Conservation (phyloP, 2,113 vertebrate species). For the Hippolais icterina region DNA sequence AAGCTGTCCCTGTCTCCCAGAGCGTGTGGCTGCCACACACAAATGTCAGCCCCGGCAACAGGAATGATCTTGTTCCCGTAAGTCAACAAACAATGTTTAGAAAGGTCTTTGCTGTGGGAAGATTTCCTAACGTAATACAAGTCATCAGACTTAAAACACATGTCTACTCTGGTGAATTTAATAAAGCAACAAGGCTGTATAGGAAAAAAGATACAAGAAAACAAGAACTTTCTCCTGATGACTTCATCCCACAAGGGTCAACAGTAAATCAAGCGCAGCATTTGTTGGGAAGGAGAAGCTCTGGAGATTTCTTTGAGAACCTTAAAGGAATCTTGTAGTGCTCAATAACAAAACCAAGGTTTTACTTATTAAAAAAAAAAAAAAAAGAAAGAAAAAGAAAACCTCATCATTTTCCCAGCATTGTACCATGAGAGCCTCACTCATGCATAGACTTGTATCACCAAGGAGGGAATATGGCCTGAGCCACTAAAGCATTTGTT, state of each 20-base stretch:
- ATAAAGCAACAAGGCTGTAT: not conserved
- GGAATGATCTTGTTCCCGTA: not conserved
- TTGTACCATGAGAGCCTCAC: not conserved
- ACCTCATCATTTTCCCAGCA: not conserved
- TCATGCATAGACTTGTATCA: not conserved
- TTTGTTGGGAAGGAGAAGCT: not conserved
- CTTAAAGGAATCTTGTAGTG: not conserved
- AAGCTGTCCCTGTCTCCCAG: not conserved
- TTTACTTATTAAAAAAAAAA: not conserved
- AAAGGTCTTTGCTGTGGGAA: constrained; percentile 44
- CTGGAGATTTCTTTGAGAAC: not conserved
- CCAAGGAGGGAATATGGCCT: not conserved
- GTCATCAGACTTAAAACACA: constrained; percentile 30
- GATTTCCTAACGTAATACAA: constrained; percentile 19
- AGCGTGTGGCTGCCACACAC: not conserved
- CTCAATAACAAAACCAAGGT: not conserved
- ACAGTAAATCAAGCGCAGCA: not conserved
- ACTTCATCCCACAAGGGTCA: constrained; percentile 30
- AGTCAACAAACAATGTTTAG: constrained; percentile 42
- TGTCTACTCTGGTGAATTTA: not conserved
- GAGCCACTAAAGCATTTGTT: not conserved
- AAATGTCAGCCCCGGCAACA: not conserved
- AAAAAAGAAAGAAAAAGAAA: not conserved
- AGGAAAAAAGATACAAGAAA: constrained; percentile 31
- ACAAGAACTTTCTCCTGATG: constrained; percentile 45